These are phyloP conservation scores for Sylvicola cinctus DNA, from an alignment of 2,888 invertebrate species.

Conservation along the genomic window DNA sequence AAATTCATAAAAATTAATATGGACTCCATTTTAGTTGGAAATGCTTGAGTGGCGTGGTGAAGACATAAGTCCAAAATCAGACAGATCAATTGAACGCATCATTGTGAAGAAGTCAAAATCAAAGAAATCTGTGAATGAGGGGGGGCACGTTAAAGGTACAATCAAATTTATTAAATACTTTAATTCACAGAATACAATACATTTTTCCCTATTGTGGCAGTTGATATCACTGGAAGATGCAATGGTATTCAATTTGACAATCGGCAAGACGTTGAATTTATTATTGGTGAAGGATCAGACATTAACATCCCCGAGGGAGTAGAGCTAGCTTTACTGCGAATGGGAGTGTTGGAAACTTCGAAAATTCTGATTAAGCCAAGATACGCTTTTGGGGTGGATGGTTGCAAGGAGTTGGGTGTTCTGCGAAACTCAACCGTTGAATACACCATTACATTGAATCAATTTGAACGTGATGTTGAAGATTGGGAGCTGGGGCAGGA, in stretches of 20 bases:
- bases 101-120: conserved; percentile 51
- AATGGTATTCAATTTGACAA: conserved; percentile 34
- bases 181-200: conserved; percentile 2
- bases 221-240: conserved; percentile 16
- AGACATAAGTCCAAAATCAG: conserved; percentile 68
- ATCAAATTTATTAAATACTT: conserved; percentile 1
- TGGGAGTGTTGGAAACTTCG: conserved; percentile 52
- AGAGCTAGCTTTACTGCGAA: conserved; percentile 60
- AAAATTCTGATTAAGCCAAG: conserved; percentile 48
- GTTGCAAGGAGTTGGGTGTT: conserved; percentile 47
- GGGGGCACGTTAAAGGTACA: conserved; percentile 61
- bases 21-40: conserved; percentile 43
- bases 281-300: conserved; percentile 68
- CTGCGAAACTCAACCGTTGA: conserved; percentile 59
- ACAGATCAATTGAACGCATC: conserved; percentile 60
- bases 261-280: conserved; percentile 57
- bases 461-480: conserved; percentile 67
- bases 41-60: conserved; percentile 73
- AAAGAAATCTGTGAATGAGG: conserved; percentile 55
- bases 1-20: conserved; percentile 7
- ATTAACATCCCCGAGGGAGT: conserved; percentile 57
- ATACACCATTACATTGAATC: conserved; percentile 61
- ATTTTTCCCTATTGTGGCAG: conserved; percentile 9
- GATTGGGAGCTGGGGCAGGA: conserved; percentile 59
- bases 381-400: conserved; percentile 57